A percentile compares a stretch with the other conserved stretches of the same genome.
Conservation (phyloP, 1,140 invertebrate species). For the Thereuonema tuberculata region DNA sequence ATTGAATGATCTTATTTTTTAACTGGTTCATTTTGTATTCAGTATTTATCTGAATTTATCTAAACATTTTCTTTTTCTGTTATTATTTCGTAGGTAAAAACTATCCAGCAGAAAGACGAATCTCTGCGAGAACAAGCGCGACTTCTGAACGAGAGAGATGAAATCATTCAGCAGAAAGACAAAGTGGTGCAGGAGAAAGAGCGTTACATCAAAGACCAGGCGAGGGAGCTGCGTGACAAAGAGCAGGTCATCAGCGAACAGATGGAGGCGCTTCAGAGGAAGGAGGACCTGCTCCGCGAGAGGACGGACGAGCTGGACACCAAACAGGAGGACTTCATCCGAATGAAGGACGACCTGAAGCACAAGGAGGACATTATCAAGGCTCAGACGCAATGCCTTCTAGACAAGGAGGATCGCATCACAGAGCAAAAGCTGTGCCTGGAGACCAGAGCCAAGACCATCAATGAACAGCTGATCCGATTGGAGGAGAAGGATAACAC, state of each 20-base stretch:
- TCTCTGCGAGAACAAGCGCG: background rate
- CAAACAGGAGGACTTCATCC: background rate
- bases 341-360: background rate
- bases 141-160: background rate
- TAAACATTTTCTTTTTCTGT: too few relatives aligned
- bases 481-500: too few relatives aligned
- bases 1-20: too few relatives aligned
- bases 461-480: background rate
- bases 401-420: constrained; percentile 1
- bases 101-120: constrained; percentile 5
- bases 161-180: background rate
- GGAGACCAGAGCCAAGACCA: background rate
- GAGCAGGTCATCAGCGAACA: background rate
- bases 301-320: background rate
- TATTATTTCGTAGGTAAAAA: too few relatives aligned
- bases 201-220: background rate
- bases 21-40: too few relatives aligned
- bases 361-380: constrained; percentile 5
- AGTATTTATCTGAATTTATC: too few relatives aligned
- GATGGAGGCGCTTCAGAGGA: background rate
- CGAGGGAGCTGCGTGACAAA: background rate
- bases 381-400: background rate
- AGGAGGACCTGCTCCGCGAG: background rate
- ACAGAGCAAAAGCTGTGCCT: background rate
- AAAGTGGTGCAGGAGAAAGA: background rate